Evolutionary conservation across 2,888 invertebrate species (phyloP), one percentile per base, ranked within the genome.

Genomic region (Gasteruption jaculator): DNA sequence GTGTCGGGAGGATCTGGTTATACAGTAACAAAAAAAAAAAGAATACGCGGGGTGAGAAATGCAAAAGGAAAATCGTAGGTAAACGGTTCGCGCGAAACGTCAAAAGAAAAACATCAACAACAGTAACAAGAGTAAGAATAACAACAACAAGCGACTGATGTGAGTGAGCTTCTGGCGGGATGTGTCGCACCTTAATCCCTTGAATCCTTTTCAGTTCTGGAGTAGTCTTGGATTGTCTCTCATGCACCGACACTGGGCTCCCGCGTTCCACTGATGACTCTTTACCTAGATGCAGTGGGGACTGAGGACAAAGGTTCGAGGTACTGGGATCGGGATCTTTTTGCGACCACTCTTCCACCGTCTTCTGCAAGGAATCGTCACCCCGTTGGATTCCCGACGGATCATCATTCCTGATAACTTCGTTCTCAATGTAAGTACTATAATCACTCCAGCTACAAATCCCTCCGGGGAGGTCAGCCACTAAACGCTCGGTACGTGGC

Each of bases 401-500:
- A n/a, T n/a, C n/a, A n/a, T n/a, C n/a, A n/a, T n/a, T n/a, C n/a
- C n/a, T n/a, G n/a, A n/a, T n/a, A n/a, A n/a, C n/a, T n/a, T n/a
- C n/a, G n/a, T n/a, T n/a, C n/a, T n/a, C n/a, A n/a, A n/a, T 46
- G 61, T 86, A 87, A 35, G 88, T 86, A 63, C 85, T 87, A 64
- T 85, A 80, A 64, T 86, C 88, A 65, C 80, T 81, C 87, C 87
- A 88, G 64, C 85, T 83, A 68, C 85, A 85, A 56, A 88, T 79
- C 40, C 87, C 87, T 47, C 86, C 86, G 5, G 88, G 88, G 50
- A 88, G 73, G 71, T 85, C 84, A 61, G 85, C 81, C 34, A 82
- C 79, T 57, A 82, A 76, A 58, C 80, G 81, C 60, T 81, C 80
- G 10, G 84, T 81, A 24, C 73, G 72, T 33, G 76, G 78, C 8